Percentiles rank a stretch among this genome's conserved stretches.
Evolutionary conservation across 1,140 invertebrate species (phyloP).

Genomic region (Conus betulinus): DNA sequence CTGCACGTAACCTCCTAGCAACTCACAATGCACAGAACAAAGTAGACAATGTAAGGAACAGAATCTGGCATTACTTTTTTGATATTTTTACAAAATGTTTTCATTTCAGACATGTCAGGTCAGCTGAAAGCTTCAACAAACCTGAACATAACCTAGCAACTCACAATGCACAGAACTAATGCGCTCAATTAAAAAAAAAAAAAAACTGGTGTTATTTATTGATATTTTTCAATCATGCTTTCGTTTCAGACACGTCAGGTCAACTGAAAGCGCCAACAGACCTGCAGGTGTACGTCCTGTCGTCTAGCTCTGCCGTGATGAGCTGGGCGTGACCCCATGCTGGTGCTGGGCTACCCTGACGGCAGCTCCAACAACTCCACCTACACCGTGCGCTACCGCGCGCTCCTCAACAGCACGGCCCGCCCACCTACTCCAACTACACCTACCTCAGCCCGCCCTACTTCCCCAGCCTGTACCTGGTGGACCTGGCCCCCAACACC

Average conservation of each 20-base stretch:
- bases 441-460: conserved; percentile 16
- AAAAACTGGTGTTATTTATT: too few species aligned
- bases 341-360: not conserved
- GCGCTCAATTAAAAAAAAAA: too few species aligned
- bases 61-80: too few species aligned
- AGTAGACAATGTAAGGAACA: too few species aligned
- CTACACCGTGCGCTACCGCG: conserved; percentile 35
- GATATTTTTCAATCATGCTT: too few species aligned
- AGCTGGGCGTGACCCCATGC: conserved; percentile 39
- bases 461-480: conserved; percentile 32
- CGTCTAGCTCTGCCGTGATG: conserved; percentile 35
- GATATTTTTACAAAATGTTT: too few species aligned
- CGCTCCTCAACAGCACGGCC: not conserved
- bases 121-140: too few species aligned
- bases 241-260: not conserved
- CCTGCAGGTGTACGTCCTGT: conserved; percentile 28
- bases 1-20: too few species aligned
- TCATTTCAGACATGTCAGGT: too few species aligned
- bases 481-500: conserved; percentile 27
- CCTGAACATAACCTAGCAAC: too few species aligned
- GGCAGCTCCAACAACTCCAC: not conserved
- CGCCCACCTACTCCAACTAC: not conserved
- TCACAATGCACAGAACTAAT: too few species aligned
- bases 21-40: too few species aligned
- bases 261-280: conserved; percentile 5